Evolutionary conservation across 2,888 invertebrate species (phyloP).

Genomic region (Hypsopygia costalis): DNA sequence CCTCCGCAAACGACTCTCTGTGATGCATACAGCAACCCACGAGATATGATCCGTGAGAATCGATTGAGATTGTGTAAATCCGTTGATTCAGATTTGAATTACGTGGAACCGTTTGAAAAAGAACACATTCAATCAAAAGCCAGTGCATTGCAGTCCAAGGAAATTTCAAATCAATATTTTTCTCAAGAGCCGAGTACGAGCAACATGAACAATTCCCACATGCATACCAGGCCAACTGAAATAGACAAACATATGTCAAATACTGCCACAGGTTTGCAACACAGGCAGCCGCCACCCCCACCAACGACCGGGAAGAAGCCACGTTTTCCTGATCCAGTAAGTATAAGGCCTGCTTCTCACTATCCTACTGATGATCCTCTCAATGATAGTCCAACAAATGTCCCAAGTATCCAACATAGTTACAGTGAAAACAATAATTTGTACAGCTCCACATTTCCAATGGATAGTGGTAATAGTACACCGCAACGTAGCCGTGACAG

Average conservation of each 20-base stretch:
- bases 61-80: conserved; percentile 65
- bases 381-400: conserved; percentile 30
- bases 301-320: conserved; percentile 64
- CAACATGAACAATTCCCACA: conserved; percentile 42
- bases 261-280: conserved; percentile 40
- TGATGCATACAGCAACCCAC: conserved; percentile 72
- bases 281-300: conserved; percentile 65
- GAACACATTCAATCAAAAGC: conserved; percentile 72
- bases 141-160: conserved; percentile 65
- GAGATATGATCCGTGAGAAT: conserved; percentile 63
- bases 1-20: conserved; percentile 53
- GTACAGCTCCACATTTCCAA: conserved; percentile 58
- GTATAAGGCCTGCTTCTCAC: conserved; percentile 70
- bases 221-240: conserved; percentile 51
- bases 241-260: conserved; percentile 34
- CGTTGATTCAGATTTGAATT: conserved; percentile 71
- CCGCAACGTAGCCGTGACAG: conserved; percentile 32
- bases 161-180: conserved; percentile 63
- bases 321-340: conserved; percentile 70
- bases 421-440: conserved; percentile 69
- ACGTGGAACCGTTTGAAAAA: conserved; percentile 74
- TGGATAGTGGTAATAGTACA: conserved; percentile 33
- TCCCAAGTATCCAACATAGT: conserved; percentile 50
- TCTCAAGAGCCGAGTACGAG: conserved; percentile 49
- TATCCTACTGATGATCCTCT: conserved; percentile 52